Percentiles rank a stretch among this genome's conserved stretches.
These are phyloP conservation scores for Labeo calbasu DNA, from an alignment of 2,797 vertebrate genomes.

Conservation along the genomic window DNA sequence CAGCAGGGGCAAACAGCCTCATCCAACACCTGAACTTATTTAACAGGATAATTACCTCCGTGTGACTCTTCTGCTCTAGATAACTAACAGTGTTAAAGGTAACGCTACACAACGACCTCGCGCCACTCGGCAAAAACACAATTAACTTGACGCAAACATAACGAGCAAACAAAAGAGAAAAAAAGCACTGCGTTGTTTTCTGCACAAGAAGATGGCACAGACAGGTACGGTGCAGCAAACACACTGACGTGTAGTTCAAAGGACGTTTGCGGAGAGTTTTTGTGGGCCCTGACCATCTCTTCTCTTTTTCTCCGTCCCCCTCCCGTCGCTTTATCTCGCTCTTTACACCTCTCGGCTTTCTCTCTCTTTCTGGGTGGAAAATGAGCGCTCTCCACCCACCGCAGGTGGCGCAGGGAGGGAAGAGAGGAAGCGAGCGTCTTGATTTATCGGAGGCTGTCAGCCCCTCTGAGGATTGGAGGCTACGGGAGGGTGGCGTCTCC, in stretches of 20 bases:
- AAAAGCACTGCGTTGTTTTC: neutral
- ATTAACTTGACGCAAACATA: constrained; percentile 48
- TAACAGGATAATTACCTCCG: constrained; percentile 75
- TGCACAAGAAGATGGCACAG: constrained; percentile 1
- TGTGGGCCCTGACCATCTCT: constrained; percentile 36
- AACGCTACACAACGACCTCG: constrained; percentile 61
- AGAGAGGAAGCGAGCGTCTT: constrained; percentile 81
- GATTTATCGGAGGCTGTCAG: constrained; percentile 92
- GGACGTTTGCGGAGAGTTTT: neutral
- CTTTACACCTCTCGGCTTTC: constrained; percentile 61
- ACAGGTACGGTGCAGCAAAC: neutral
- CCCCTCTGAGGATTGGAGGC: constrained; percentile 81
- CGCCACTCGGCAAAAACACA: constrained; percentile 35
- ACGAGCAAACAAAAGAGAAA: constrained; percentile 3
- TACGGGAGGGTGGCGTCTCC: constrained; percentile 78
- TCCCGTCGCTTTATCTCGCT: constrained; percentile 62
- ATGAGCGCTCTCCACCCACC: constrained; percentile 84
- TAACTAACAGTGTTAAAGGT: constrained; percentile 63
- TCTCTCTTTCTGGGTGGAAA: constrained; percentile 78
- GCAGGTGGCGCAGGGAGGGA: constrained; percentile 81
- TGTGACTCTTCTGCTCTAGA: constrained; percentile 74
- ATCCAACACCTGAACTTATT: constrained; percentile 73
- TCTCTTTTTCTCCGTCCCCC: constrained; percentile 53
- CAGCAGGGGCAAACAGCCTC: constrained; percentile 63
- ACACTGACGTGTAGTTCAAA: constrained; percentile 18